phyloP scores from a whole-genome alignment of 1,140 invertebrate species.

The Brevipalpus yothersi region DNA sequence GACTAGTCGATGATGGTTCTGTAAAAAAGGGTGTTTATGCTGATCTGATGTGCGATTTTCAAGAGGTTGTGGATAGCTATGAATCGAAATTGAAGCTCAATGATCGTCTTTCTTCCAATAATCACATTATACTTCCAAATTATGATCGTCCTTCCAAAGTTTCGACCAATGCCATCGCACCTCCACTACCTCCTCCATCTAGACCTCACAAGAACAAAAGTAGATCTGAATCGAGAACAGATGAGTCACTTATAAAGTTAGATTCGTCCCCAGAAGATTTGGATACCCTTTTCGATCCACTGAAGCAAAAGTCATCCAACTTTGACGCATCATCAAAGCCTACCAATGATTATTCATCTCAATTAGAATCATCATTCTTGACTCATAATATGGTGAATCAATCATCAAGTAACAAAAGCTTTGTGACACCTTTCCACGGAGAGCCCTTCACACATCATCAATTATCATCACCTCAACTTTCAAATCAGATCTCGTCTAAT shows the following conservation, averaged over 20 bases:
- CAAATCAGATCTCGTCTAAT: too few relatives aligned
- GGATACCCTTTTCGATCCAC: neutral
- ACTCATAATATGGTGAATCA: too few relatives aligned
- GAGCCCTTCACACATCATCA: too few relatives aligned
- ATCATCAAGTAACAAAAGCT: too few relatives aligned
- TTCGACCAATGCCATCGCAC: neutral
- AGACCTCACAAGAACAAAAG: neutral
- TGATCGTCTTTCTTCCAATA: too few relatives aligned
- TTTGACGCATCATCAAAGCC: neutral
- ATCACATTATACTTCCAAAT: too few relatives aligned
- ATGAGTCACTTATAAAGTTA: neutral
- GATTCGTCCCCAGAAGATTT: constrained; percentile 1
- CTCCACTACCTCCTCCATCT: neutral
- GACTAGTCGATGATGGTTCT: constrained; percentile 19
- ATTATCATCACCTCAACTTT: too few relatives aligned
- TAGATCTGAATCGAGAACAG: neutral
- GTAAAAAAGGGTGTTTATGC: constrained; percentile 24
- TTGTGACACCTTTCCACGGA: too few relatives aligned
- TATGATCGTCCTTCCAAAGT: too few relatives aligned
- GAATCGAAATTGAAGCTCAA: neutral
- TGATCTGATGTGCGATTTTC: constrained; percentile 37
- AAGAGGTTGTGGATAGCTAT: constrained; percentile 27
- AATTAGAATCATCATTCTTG: neutral
- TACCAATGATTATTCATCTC: neutral
- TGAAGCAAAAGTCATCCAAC: neutral